Conservation (phyloP, 2,797 vertebrate genomes). For the Orestias chungarensis region DNA sequence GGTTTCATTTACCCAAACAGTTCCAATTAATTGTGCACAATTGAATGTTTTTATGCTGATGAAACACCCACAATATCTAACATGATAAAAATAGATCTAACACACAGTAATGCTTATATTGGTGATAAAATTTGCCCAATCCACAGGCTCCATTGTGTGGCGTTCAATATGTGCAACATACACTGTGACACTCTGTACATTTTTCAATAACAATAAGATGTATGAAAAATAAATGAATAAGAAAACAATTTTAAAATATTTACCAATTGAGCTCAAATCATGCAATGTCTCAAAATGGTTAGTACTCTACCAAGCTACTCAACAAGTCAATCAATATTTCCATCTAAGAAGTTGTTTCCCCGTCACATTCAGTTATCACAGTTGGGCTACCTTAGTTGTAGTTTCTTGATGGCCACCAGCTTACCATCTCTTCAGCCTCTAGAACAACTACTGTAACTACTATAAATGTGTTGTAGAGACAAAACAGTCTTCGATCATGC, state of each 20-base stretch:
- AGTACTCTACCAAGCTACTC: too few relatives aligned
- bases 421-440: background rate
- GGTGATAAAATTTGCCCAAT: background rate
- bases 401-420: background rate
- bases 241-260: background rate
- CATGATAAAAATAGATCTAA: background rate
- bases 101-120: background rate
- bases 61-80: background rate
- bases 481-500: background rate
- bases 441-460: background rate
- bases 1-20: background rate
- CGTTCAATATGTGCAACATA: background rate
- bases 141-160: background rate
- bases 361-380: too few relatives aligned
- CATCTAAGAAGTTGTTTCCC: background rate
- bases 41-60: background rate
- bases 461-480: background rate
- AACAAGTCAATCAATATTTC: background rate
- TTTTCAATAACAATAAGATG: background rate
- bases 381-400: too few relatives aligned
- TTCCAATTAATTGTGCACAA: background rate
- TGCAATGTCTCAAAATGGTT: background rate
- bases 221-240: background rate
- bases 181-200: background rate
- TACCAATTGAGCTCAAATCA: background rate